These are phyloP conservation scores for Blera fallax DNA, from an alignment of 2,888 invertebrate genomes.

Conservation along the genomic window DNA sequence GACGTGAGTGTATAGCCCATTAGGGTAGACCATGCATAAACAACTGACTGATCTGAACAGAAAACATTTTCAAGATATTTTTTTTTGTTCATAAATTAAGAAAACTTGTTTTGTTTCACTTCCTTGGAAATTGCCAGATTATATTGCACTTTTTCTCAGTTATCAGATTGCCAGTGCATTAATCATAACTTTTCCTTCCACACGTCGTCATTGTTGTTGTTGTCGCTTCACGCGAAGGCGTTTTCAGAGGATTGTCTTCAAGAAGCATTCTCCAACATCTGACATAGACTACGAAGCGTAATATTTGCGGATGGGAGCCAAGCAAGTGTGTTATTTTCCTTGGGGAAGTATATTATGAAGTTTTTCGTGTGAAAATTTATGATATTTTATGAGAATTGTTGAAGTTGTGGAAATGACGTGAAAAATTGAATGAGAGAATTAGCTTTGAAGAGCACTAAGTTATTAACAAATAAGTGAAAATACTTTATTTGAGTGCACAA, in stretches of 20 bases:
- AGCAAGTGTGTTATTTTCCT: background rate
- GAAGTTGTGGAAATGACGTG: background rate
- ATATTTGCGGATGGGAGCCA: background rate
- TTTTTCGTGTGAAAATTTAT: constrained; percentile 16
- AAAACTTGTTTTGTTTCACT: too few relatives aligned
- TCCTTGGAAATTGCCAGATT: background rate
- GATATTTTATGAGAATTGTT: constrained; percentile 9
- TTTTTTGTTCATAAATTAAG: too few relatives aligned
- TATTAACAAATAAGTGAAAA: too few relatives aligned
- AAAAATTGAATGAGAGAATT: constrained; percentile 6
- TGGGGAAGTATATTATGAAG: background rate
- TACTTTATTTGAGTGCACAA: too few relatives aligned
- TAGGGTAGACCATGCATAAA: too few relatives aligned
- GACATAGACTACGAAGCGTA: too few relatives aligned
- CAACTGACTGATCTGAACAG: too few relatives aligned
- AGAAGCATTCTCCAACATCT: background rate
- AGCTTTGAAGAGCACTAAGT: background rate
- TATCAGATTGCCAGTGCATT: constrained; percentile 16
- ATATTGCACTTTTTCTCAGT: constrained; percentile 2
- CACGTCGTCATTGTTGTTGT: background rate
- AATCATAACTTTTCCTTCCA: constrained; percentile 18
- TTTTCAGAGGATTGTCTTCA: background rate
- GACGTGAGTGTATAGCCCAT: too few relatives aligned
- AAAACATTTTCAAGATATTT: too few relatives aligned
- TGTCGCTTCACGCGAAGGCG: background rate